These are phyloP conservation scores for Pristionchus exspectatus DNA, from an alignment of 2,888 invertebrate species.

Conservation along the genomic window DNA sequence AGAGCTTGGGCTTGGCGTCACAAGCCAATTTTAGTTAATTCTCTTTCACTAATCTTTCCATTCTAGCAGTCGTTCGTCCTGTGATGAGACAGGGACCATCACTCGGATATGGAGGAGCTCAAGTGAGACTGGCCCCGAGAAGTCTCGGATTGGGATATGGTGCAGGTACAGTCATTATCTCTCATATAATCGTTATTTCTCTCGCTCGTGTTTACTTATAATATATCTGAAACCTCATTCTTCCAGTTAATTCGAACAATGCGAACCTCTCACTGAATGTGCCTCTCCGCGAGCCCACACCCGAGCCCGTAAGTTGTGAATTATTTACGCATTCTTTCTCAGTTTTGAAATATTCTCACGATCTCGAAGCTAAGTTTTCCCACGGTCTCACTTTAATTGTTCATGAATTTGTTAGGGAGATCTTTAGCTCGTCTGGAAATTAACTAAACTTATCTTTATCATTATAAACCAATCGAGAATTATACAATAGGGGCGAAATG, in stretches of 20 bases:
- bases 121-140: constrained; percentile 11
- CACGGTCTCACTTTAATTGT: not conserved
- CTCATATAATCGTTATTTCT: not conserved
- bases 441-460: too few relatives aligned
- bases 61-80: not conserved
- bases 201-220: not conserved
- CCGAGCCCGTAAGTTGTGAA: constrained; percentile 59
- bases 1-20: not conserved
- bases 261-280: constrained; percentile 55
- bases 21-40: too few relatives aligned
- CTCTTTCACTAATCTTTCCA: not conserved
- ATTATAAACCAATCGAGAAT: too few relatives aligned
- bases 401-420: not conserved
- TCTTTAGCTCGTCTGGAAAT: too few relatives aligned
- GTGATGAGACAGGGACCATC: not conserved
- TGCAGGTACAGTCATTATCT: not conserved
- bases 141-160: not conserved
- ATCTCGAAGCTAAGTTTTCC: not conserved
- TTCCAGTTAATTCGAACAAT: constrained; percentile 9
- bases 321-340: not conserved
- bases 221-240: not conserved
- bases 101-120: constrained; percentile 18
- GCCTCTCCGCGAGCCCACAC: constrained; percentile 66
- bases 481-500: too few relatives aligned
- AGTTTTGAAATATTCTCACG: not conserved